Percentiles rank a stretch among this genome's conserved stretches.
Evolutionary conservation across 1,140 invertebrate species (phyloP).

Genomic region (Maniola jurtina): DNA sequence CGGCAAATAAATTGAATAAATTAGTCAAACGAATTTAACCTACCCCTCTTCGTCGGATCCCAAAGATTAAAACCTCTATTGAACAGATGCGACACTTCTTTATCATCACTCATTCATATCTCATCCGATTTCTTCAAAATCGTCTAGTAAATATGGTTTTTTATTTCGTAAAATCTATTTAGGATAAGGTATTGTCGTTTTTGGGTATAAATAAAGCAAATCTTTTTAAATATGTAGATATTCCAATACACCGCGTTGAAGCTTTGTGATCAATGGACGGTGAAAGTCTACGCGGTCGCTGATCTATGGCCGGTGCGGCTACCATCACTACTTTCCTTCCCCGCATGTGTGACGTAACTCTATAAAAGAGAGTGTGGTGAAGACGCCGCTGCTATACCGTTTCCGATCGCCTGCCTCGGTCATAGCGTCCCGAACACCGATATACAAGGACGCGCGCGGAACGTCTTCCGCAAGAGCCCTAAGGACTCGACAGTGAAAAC

Average conservation of each 20-base stretch:
- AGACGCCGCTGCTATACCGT: conserved; percentile 76
- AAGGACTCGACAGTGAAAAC: conserved; percentile 70
- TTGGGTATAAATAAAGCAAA: background rate
- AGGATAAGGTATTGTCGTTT: background rate
- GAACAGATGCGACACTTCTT: conserved; percentile 24
- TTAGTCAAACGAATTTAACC: conserved; percentile 62
- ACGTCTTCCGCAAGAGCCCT: conserved; percentile 67
- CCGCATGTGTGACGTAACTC: conserved; percentile 75
- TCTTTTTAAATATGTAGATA: background rate
- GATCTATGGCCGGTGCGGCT: conserved; percentile 53
- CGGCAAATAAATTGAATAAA: conserved; percentile 73
- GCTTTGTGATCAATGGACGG: conserved; percentile 16
- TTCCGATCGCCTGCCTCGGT: conserved; percentile 71
- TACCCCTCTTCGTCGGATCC: conserved; percentile 52
- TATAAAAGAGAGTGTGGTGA: conserved; percentile 75
- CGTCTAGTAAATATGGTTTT: background rate
- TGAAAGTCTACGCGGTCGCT: conserved; percentile 54
- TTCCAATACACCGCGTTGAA: conserved; percentile 1
- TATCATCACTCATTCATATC: background rate
- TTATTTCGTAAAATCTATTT: background rate
- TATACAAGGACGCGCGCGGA: conserved; percentile 69
- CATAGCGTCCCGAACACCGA: conserved; percentile 61
- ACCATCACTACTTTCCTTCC: conserved; percentile 78
- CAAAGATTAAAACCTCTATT: conserved; percentile 47
- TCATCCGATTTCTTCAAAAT: background rate